Percentiles rank a stretch among this genome's conserved stretches.
These are phyloP conservation scores for Oryzias celebensis DNA, from an alignment of 2,113 vertebrate genomes.

Conservation along the genomic window DNA sequence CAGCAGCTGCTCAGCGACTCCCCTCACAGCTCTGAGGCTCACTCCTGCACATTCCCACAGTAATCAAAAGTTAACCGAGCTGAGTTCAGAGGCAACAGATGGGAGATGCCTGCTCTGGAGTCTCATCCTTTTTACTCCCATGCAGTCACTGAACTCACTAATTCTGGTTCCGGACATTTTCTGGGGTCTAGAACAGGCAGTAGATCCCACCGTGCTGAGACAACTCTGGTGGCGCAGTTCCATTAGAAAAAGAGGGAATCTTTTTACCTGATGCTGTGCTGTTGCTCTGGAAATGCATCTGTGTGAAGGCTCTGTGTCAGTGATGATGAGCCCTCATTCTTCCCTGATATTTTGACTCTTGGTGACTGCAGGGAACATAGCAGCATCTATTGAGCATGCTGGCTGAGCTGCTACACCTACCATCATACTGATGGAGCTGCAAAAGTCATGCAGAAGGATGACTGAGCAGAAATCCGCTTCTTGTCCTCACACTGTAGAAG, in stretches of 20 bases:
- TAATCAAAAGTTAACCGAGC: slow-evolving; percentile 15
- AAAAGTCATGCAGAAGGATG: neutral
- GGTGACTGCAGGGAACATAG: slow-evolving; percentile 12
- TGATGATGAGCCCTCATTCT: slow-evolving; percentile 66
- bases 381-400: slow-evolving; percentile 23
- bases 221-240: slow-evolving; percentile 45
- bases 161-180: slow-evolving; percentile 43
- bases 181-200: slow-evolving; percentile 29
- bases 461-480: neutral
- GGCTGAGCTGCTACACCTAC: slow-evolving; percentile 25
- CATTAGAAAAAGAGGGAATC: slow-evolving; percentile 58
- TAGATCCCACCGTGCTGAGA: slow-evolving; percentile 22
- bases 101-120: slow-evolving; percentile 37
- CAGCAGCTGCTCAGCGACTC: slow-evolving; percentile 48
- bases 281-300: slow-evolving; percentile 34
- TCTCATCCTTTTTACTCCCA: slow-evolving; percentile 42
- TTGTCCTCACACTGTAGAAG: neutral
- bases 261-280: slow-evolving; percentile 37
- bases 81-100: slow-evolving; percentile 47
- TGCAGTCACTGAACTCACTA: slow-evolving; percentile 53
- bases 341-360: slow-evolving; percentile 32
- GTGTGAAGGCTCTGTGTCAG: slow-evolving; percentile 32
- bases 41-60: slow-evolving; percentile 21
- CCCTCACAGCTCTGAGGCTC: slow-evolving; percentile 9
- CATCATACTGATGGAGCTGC: neutral